Conservation (phyloP, 2,888 invertebrate genomes). For the Ophion ventricosus region DNA sequence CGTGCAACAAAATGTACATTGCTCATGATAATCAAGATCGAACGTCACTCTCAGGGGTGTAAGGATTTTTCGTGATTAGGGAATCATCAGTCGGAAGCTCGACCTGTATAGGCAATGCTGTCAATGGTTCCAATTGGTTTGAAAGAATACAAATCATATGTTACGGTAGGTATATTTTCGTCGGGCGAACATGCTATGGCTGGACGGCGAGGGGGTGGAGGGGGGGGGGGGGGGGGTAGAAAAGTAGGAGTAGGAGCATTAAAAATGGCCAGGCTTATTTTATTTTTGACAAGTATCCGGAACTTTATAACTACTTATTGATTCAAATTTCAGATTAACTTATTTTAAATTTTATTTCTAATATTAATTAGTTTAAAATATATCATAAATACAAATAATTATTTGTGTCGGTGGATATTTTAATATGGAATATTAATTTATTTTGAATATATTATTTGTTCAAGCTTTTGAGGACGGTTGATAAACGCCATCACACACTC, state of each 20-base stretch:
- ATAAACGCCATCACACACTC: too few species aligned
- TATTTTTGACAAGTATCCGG: not conserved
- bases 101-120: not conserved
- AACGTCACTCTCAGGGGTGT: not conserved
- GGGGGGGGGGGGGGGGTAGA: not conserved
- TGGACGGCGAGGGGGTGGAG: too few species aligned
- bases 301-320: not conserved
- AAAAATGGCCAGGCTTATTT: not conserved
- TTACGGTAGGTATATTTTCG: too few species aligned
- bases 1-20: not conserved
- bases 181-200: too few species aligned
- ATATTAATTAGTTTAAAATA: too few species aligned
- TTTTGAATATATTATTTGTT: too few species aligned
- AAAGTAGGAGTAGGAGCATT: not conserved
- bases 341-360: too few species aligned
- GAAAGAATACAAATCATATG: not conserved
- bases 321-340: too few species aligned
- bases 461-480: too few species aligned
- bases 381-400: too few species aligned
- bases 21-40: not conserved
- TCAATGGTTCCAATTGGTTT: not conserved
- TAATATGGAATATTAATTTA: too few species aligned
- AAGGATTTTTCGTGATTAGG: not conserved
- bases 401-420: too few species aligned
- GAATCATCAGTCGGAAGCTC: not conserved